Conservation (phyloP, 2,797 vertebrate genomes). For the Enteromius fasciolatus region DNA sequence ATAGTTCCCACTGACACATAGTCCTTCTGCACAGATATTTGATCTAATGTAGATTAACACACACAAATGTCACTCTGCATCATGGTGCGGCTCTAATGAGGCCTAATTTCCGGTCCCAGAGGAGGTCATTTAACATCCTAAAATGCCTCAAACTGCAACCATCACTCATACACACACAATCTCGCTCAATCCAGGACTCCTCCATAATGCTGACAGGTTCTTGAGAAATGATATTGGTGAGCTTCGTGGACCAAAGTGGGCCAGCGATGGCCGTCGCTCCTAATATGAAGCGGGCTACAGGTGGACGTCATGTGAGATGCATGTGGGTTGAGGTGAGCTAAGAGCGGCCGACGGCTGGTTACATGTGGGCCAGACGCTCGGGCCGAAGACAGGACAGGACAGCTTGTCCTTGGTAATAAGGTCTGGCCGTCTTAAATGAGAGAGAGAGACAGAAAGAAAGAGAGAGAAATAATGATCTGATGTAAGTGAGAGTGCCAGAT, state of each 20-base stretch:
- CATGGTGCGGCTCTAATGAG: slow-evolving; percentile 70
- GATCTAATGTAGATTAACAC: slow-evolving; percentile 64
- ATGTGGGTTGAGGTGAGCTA: slow-evolving; percentile 31
- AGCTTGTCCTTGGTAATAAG: slow-evolving; percentile 51
- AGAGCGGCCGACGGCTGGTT: slow-evolving; percentile 16
- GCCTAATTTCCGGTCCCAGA: slow-evolving; percentile 71
- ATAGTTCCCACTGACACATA: slow-evolving; percentile 34
- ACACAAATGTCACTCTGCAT: slow-evolving; percentile 65
- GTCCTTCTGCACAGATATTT: slow-evolving; percentile 36
- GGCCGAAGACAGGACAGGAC: slow-evolving; percentile 49
- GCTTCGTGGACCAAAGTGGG: slow-evolving; percentile 17
- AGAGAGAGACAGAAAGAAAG: slow-evolving; percentile 41
- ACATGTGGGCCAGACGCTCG: slow-evolving; percentile 43
- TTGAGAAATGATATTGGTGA: slow-evolving; percentile 3
- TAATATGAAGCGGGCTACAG: slow-evolving; percentile 27
- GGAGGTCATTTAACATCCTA: slow-evolving; percentile 74
- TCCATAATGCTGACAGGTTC: background rate
- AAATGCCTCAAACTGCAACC: slow-evolving; percentile 60
- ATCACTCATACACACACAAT: slow-evolving; percentile 44
- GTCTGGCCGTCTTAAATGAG: slow-evolving; percentile 52
- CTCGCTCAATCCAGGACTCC: slow-evolving; percentile 36
- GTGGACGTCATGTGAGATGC: slow-evolving; percentile 34
- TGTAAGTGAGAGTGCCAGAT: slow-evolving; percentile 49
- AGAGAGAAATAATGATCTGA: slow-evolving; percentile 39
- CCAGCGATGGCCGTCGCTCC: background rate